Evolutionary conservation across 2,888 invertebrate genomes (phyloP).

Genomic region (Cheilosia variabilis): DNA sequence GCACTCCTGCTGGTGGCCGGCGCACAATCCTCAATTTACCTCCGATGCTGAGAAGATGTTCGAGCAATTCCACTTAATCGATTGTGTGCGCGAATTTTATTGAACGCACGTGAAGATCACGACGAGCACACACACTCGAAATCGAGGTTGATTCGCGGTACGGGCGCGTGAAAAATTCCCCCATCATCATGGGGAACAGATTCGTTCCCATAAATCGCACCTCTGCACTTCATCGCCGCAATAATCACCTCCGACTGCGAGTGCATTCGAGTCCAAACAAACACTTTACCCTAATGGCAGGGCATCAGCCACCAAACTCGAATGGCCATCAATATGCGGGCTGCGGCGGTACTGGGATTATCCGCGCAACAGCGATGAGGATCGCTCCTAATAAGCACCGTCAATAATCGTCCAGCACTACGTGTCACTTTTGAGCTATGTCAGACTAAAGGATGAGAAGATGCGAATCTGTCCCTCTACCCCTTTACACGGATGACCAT

Average conservation of each 20-base stretch:
- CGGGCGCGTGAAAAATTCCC: slow-evolving; percentile 66
- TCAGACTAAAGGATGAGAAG: slow-evolving; percentile 38
- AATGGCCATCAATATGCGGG: too few relatives aligned
- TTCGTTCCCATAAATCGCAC: slow-evolving; percentile 74
- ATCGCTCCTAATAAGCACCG: slow-evolving; percentile 71
- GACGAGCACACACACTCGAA: slow-evolving; percentile 26
- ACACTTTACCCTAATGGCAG: slow-evolving; percentile 73
- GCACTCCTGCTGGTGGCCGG: background rate
- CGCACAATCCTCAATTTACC: slow-evolving; percentile 32
- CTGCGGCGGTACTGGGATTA: slow-evolving; percentile 32
- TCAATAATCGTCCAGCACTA: slow-evolving; percentile 69
- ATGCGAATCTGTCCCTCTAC: slow-evolving; percentile 55
- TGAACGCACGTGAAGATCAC: slow-evolving; percentile 72
- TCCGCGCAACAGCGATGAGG: slow-evolving; percentile 20
- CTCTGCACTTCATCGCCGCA: slow-evolving; percentile 74
- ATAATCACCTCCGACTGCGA: slow-evolving; percentile 67
- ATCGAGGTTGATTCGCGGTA: slow-evolving; percentile 59
- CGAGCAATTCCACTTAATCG: slow-evolving; percentile 70
- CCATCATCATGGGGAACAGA: slow-evolving; percentile 19
- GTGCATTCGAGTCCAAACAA: slow-evolving; percentile 60
- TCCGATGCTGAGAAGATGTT: background rate
- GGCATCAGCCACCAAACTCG: slow-evolving; percentile 32
- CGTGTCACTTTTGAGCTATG: slow-evolving; percentile 65
- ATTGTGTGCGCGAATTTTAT: slow-evolving; percentile 70
- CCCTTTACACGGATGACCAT: slow-evolving; percentile 13